Conservation (phyloP, 2,113 vertebrate genomes). For the Cheilinus undulatus region DNA sequence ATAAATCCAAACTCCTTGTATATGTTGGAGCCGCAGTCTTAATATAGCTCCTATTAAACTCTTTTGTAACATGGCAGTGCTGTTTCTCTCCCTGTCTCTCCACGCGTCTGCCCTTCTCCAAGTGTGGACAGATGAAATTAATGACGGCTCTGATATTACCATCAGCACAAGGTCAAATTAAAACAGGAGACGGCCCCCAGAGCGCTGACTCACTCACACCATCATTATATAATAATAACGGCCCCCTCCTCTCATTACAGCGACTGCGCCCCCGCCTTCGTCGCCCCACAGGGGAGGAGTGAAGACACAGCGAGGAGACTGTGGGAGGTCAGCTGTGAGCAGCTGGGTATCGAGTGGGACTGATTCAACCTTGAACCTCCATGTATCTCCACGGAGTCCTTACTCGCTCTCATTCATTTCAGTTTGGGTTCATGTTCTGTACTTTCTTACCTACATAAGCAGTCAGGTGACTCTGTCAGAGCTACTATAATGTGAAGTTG, state of each 20-base stretch:
- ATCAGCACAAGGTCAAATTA: slow-evolving; percentile 4
- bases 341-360: slow-evolving; percentile 89
- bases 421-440: slow-evolving; percentile 46
- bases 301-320: slow-evolving; percentile 88
- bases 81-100: too few species aligned
- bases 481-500: slow-evolving; percentile 61
- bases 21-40: too few species aligned
- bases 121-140: neutral
- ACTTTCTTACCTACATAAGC: slow-evolving; percentile 54
- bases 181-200: neutral
- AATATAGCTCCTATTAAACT: too few species aligned
- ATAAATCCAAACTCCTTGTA: too few species aligned
- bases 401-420: slow-evolving; percentile 40
- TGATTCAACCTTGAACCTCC: slow-evolving; percentile 71
- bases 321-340: slow-evolving; percentile 92
- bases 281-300: slow-evolving; percentile 88
- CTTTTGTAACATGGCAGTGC: too few species aligned
- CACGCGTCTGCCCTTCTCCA: neutral
- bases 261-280: slow-evolving; percentile 89
- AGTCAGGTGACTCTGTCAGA: slow-evolving; percentile 58
- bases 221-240: slow-evolving; percentile 15
- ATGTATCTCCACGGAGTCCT: slow-evolving; percentile 37
- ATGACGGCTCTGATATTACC: neutral
- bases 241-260: slow-evolving; percentile 74
- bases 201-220: slow-evolving; percentile 9